These are phyloP conservation scores for Sarcoramphus papa DNA, from an alignment of 2,797 vertebrate species.

Conservation along the genomic window DNA sequence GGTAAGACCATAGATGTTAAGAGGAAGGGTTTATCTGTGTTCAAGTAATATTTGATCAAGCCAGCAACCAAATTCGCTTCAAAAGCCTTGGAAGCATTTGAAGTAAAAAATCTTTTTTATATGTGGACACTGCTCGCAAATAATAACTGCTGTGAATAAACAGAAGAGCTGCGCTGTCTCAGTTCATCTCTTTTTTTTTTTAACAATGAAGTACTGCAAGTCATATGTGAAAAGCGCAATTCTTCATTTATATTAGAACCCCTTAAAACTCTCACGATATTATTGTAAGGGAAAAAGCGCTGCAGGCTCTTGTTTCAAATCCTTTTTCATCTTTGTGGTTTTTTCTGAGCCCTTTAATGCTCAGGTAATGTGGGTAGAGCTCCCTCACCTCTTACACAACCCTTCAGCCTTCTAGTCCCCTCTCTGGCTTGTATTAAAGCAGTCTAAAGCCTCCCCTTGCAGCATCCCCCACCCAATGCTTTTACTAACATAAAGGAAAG, in stretches of 20 bases:
- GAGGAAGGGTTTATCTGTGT: not conserved
- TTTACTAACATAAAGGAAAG: not conserved
- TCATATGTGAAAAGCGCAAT: not conserved
- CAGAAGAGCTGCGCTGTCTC: not conserved
- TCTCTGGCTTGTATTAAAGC: not conserved
- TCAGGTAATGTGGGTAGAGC: not conserved
- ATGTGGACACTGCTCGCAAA: not conserved
- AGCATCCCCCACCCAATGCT: not conserved
- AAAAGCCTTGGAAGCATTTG: not conserved
- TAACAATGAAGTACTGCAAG: not conserved
- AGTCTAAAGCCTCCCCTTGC: not conserved
- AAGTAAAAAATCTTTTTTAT: not conserved
- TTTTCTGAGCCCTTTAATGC: not conserved
- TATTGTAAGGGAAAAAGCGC: not conserved
- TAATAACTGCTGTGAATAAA: not conserved
- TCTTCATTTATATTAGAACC: not conserved
- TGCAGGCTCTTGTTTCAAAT: not conserved
- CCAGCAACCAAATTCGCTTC: not conserved
- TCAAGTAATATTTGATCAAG: not conserved
- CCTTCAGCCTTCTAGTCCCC: not conserved
- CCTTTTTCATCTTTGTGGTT: not conserved
- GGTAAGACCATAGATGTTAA: not conserved
- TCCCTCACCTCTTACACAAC: not conserved
- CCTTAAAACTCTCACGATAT: not conserved
- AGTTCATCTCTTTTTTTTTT: not conserved